Evolutionary conservation across 2,113 vertebrate genomes (phyloP).

Genomic region (Ictidomys tridecemlineatus): DNA sequence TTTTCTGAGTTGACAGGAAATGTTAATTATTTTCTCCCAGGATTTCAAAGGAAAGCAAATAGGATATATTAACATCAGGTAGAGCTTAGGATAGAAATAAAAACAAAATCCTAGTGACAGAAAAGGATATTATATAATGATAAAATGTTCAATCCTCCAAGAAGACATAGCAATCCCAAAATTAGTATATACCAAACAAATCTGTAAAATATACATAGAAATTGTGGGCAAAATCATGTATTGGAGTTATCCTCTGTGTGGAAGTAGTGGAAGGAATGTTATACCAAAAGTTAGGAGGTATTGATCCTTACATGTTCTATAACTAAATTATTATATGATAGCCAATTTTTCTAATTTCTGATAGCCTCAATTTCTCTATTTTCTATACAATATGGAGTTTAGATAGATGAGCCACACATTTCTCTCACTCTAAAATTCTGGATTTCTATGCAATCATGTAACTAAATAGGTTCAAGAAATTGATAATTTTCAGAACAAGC

Average conservation of each 20-base stretch:
- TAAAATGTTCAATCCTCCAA: background rate
- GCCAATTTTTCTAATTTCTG: background rate
- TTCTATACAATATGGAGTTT: background rate
- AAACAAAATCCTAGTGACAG: background rate
- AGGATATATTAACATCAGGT: background rate
- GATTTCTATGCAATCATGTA: background rate
- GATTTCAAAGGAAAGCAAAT: background rate
- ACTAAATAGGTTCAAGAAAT: background rate
- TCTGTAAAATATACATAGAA: background rate
- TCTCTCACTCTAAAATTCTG: background rate
- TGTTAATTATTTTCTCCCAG: background rate
- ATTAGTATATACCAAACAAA: background rate
- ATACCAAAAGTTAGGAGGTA: background rate
- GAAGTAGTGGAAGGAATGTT: background rate
- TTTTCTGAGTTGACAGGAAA: background rate
- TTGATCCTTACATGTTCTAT: background rate
- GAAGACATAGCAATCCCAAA: background rate
- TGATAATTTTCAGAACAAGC: slow-evolving; percentile 23
- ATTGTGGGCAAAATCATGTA: background rate
- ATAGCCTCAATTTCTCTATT: background rate
- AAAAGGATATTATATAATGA: background rate
- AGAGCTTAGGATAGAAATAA: background rate
- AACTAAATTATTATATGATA: background rate
- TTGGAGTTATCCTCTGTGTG: background rate
- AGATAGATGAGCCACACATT: background rate